These are phyloP conservation scores for Netelia fuscicornis DNA, from an alignment of 2,888 invertebrate genomes.

Conservation along the genomic window DNA sequence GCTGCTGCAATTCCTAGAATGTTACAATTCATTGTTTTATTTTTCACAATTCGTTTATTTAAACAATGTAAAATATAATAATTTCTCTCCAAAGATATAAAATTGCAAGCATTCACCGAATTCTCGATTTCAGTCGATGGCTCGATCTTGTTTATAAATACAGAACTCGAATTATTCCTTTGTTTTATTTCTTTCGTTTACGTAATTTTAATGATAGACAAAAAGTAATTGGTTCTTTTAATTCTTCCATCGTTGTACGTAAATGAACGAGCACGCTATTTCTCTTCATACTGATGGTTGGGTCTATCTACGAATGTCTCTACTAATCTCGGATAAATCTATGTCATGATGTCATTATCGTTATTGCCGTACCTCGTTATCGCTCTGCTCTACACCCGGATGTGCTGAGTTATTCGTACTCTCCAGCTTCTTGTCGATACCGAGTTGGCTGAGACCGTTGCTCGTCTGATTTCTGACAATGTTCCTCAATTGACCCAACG, in stretches of 20 bases:
- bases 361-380: conserved; percentile 77
- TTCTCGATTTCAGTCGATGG: no score
- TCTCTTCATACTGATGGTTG: no score
- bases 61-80: no score
- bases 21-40: not conserved
- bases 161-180: no score
- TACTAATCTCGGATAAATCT: no score
- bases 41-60: not conserved
- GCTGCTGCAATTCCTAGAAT: conserved; percentile 50
- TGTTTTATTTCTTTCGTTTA: not conserved
- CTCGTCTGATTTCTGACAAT: conserved; percentile 86
- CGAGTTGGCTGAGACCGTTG: conserved; percentile 76
- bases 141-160: no score
- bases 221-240: not conserved
- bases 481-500: conserved; percentile 86
- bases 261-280: no score
- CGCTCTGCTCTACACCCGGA: conserved; percentile 74
- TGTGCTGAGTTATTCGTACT: conserved; percentile 75
- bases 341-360: no score
- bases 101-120: no score
- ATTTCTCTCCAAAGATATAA: no score
- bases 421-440: conserved; percentile 78
- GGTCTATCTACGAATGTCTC: no score
- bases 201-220: not conserved
- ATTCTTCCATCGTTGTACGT: not conserved